Conservation (phyloP, 2,888 invertebrate genomes). For the Spisula solida region DNA sequence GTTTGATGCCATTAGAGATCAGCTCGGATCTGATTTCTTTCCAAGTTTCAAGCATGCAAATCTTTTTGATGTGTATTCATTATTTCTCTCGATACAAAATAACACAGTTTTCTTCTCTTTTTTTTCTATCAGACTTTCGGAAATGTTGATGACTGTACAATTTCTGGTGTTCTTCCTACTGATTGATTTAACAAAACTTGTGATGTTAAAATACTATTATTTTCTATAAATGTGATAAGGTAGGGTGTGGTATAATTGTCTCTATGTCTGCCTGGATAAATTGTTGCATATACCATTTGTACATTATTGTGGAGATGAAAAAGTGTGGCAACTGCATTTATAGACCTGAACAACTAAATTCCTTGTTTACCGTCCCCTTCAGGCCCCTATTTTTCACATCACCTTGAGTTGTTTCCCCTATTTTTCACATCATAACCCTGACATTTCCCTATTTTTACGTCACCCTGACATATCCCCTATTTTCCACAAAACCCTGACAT, state of each 20-base stretch:
- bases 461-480: no score
- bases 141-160: not conserved
- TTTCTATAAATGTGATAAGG: not conserved
- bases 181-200: not conserved
- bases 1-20: not conserved
- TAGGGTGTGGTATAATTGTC: not conserved
- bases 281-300: not conserved
- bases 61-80: slow-evolving; percentile 14
- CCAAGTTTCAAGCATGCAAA: slow-evolving; percentile 21
- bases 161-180: not conserved
- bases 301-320: no score
- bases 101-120: not conserved
- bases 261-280: not conserved
- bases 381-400: no score
- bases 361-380: no score
- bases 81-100: not conserved
- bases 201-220: not conserved
- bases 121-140: not conserved
- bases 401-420: no score
- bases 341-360: no score
- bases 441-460: no score
- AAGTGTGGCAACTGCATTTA: no score
- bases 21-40: not conserved
- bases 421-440: no score
- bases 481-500: no score